A percentile compares a stretch with the other conserved stretches of the same genome.
These are phyloP conservation scores for Nymphalis io DNA, from an alignment of 1,140 invertebrate species.

Conservation along the genomic window DNA sequence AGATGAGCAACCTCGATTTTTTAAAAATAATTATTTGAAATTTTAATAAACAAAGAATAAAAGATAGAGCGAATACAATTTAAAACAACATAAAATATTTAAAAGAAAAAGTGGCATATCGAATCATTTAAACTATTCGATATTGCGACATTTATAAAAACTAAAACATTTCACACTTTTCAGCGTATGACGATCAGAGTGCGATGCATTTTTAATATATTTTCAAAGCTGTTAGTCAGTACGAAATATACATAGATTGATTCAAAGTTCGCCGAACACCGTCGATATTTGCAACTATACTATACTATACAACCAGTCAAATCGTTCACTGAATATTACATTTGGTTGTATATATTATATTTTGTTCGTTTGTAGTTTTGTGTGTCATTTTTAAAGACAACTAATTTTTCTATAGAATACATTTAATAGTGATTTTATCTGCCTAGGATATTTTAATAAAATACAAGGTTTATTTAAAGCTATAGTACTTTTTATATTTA, in stretches of 20 bases:
- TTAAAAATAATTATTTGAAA: no score
- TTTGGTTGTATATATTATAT: slow-evolving; percentile 9
- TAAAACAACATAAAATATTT: neutral
- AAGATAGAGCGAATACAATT: no score
- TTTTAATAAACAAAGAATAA: no score
- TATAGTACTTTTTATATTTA: no score
- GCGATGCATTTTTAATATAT: slow-evolving; percentile 43
- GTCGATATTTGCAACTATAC: slow-evolving; percentile 21
- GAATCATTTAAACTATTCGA: slow-evolving; percentile 2
- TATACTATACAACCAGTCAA: slow-evolving; percentile 15
- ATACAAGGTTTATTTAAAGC: no score
- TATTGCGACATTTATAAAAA: slow-evolving; percentile 15
- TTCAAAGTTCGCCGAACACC: slow-evolving; percentile 24
- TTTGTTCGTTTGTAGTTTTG: neutral
- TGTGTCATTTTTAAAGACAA: neutral
- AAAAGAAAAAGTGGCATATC: neutral
- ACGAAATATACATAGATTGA: slow-evolving; percentile 43
- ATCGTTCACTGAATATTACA: slow-evolving; percentile 20
- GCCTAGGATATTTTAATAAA: no score
- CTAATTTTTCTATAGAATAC: no score
- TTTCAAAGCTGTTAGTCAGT: slow-evolving; percentile 33
- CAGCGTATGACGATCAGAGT: slow-evolving; percentile 28
- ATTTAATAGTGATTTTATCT: no score
- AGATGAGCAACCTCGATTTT: no score
- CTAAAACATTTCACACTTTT: slow-evolving; percentile 24